phyloP scores from a whole-genome alignment of 2,113 vertebrate genomes.

The Syrrhaptes paradoxus region DNA sequence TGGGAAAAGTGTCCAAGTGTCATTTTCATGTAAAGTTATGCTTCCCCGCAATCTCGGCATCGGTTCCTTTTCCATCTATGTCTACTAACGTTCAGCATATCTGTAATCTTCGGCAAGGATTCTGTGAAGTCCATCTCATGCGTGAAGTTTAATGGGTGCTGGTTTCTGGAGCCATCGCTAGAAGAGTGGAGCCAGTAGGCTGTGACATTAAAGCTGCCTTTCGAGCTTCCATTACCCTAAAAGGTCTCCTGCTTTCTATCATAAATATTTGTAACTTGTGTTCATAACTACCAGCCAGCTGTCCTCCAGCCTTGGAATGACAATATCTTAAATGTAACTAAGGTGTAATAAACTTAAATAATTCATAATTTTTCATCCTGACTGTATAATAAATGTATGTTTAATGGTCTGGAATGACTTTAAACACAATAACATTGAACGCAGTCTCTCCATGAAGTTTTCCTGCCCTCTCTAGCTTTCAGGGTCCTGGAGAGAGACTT shows the following conservation, averaged over 20 bases:
- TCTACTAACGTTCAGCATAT: background rate
- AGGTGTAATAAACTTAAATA: constrained; percentile 60
- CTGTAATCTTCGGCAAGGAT: background rate
- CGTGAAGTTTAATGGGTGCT: background rate
- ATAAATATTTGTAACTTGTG: constrained; percentile 70
- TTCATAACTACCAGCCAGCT: constrained; percentile 53
- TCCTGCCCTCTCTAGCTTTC: background rate
- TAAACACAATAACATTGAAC: background rate
- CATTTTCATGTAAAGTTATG: background rate
- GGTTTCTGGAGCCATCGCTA: background rate
- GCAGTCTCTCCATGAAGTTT: background rate
- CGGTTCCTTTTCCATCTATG: background rate
- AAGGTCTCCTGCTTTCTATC: constrained; percentile 62
- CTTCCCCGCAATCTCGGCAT: background rate
- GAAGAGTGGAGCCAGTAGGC: background rate
- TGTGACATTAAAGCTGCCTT: background rate
- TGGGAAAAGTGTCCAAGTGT: background rate
- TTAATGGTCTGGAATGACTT: constrained; percentile 13
- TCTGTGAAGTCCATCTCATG: background rate
- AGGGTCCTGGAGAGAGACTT: background rate
- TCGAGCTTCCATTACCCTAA: constrained; percentile 54
- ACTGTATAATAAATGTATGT: constrained; percentile 25
- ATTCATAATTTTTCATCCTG: constrained; percentile 48
- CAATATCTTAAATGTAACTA: constrained; percentile 44
- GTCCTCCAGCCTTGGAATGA: constrained; percentile 4